A percentile compares a stretch with the other conserved stretches of the same genome.
These are phyloP conservation scores for Pseudomyrmex flavicornis DNA, from an alignment of 1,140 invertebrate species.

Conservation along the genomic window DNA sequence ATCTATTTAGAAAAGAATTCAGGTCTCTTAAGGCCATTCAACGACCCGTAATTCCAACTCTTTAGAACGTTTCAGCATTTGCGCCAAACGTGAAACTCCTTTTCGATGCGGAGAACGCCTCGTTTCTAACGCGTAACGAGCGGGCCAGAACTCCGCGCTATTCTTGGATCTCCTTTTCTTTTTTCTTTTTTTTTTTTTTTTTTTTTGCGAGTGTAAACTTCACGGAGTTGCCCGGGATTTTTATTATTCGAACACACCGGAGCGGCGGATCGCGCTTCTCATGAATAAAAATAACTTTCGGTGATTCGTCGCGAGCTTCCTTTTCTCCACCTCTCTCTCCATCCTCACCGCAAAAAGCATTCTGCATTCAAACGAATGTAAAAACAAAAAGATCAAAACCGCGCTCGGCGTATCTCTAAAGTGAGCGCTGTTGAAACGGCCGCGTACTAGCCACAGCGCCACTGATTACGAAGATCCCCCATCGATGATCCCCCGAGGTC, in stretches of 20 bases:
- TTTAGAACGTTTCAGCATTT: slow-evolving; percentile 68
- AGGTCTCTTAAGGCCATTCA: slow-evolving; percentile 79
- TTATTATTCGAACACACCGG: background rate
- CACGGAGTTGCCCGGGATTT: slow-evolving; percentile 14
- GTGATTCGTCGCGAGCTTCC: background rate
- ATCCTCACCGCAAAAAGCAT: background rate
- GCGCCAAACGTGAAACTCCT: slow-evolving; percentile 65
- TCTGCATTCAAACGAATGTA: slow-evolving; percentile 34
- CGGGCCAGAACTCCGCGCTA: slow-evolving; percentile 52
- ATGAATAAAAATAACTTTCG: slow-evolving; percentile 50
- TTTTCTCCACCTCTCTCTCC: background rate
- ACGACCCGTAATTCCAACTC: slow-evolving; percentile 72
- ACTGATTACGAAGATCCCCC: slow-evolving; percentile 18
- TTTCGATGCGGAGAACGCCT: slow-evolving; percentile 58
- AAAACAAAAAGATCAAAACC: background rate
- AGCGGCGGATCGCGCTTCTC: background rate
- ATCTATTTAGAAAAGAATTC: slow-evolving; percentile 81
- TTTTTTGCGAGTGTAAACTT: slow-evolving; percentile 17
- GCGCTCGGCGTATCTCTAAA: background rate
- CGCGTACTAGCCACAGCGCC: background rate
- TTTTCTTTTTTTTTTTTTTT: background rate
- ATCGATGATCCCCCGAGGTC: slow-evolving; percentile 18
- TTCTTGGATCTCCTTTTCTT: slow-evolving; percentile 33
- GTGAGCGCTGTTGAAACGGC: slow-evolving; percentile 19
- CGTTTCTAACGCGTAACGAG: slow-evolving; percentile 66